Evolutionary conservation across 2,113 vertebrate species (phyloP).

Genomic region (Labeo rohita): DNA sequence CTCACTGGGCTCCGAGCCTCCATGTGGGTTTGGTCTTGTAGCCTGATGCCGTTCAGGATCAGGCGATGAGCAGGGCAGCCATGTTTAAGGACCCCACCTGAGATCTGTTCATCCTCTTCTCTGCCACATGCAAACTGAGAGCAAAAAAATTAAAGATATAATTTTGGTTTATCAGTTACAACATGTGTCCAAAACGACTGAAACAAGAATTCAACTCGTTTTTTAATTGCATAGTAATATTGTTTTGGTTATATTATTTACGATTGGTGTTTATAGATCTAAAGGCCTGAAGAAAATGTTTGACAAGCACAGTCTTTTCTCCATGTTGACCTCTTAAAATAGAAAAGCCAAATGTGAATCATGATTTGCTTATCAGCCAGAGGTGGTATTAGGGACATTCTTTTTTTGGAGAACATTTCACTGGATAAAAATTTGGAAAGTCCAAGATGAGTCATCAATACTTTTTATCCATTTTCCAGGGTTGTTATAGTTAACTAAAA

Average conservation of each 20-base stretch:
- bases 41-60: slow-evolving; percentile 66
- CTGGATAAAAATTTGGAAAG: not conserved
- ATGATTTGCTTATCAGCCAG: not conserved
- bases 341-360: not conserved
- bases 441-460: not conserved
- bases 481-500: no score
- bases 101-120: slow-evolving; percentile 68
- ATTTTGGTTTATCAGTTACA: not conserved
- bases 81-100: slow-evolving; percentile 70
- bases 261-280: not conserved
- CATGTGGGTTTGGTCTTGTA: slow-evolving; percentile 70
- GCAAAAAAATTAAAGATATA: not conserved
- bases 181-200: not conserved
- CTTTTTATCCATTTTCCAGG: not conserved
- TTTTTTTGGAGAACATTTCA: not conserved
- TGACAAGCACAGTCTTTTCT: not conserved
- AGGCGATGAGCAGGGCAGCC: slow-evolving; percentile 71
- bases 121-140: slow-evolving; percentile 61
- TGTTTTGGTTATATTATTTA: not conserved
- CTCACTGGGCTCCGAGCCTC: slow-evolving; percentile 72
- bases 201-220: not conserved
- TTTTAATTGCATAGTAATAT: not conserved
- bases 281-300: not conserved
- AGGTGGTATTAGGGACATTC: not conserved
- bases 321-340: not conserved